phyloP scores from a whole-genome alignment of 1,140 invertebrate species.

The Pseudomyrmex sp. region DNA sequence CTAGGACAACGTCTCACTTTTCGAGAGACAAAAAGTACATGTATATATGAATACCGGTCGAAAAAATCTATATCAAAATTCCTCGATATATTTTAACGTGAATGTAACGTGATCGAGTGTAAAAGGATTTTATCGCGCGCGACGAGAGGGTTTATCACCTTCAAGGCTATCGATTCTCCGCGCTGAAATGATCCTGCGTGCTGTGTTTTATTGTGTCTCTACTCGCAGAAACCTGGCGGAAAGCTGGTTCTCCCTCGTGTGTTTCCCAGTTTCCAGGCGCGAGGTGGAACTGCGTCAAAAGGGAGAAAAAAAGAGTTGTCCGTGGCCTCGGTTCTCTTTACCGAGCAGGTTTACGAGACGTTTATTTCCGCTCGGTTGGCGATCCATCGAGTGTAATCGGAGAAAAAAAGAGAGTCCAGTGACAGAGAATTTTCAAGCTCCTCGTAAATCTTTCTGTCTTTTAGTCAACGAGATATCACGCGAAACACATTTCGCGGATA shows the following conservation, averaged over 20 bases:
- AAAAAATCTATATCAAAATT: background rate
- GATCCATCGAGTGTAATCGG: conserved; percentile 68
- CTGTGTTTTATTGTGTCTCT: conserved; percentile 18
- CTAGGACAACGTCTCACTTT: background rate
- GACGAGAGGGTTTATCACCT: background rate
- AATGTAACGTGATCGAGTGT: background rate
- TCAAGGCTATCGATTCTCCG: background rate
- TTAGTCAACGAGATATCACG: conserved; percentile 58
- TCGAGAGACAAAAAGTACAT: background rate
- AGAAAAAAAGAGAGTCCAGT: conserved; percentile 33
- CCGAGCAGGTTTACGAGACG: conserved; percentile 73
- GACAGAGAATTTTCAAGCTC: conserved; percentile 59
- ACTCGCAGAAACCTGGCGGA: conserved; percentile 39
- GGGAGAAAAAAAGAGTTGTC: background rate
- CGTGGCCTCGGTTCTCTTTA: conserved; percentile 19
- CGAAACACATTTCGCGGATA: conserved; percentile 54
- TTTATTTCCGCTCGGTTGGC: conserved; percentile 76
- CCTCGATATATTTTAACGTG: background rate
- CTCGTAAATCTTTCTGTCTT: conserved; percentile 68
- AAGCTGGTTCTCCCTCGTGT: conserved; percentile 54
- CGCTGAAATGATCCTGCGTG: background rate
- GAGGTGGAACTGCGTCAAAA: background rate
- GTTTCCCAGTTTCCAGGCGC: conserved; percentile 42
- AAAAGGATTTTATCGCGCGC: conserved; percentile 10
- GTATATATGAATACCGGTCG: no score